These are phyloP conservation scores for Champsocephalus esox DNA, from an alignment of 2,797 vertebrate species.

Conservation along the genomic window DNA sequence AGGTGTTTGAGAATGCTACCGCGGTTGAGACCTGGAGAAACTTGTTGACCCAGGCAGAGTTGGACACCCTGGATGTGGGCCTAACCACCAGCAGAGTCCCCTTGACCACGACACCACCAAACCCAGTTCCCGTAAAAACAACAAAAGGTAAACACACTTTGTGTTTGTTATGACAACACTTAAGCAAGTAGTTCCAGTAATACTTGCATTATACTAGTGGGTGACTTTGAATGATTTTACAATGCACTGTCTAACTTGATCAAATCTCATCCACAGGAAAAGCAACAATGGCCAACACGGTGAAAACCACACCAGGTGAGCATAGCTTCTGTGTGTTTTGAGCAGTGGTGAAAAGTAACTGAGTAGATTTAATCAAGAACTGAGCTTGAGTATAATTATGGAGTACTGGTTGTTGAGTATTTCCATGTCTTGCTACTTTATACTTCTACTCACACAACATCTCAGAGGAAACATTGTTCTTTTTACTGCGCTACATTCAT, in stretches of 20 bases:
- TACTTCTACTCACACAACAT: no score
- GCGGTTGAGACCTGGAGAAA: slow-evolving; percentile 66
- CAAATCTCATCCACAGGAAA: slow-evolving; percentile 18
- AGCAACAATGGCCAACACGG: background rate
- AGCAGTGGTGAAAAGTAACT: no score
- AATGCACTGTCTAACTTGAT: background rate
- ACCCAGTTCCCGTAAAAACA: background rate
- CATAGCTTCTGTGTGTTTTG: no score
- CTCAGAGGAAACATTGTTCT: no score
- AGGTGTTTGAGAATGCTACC: slow-evolving; percentile 72
- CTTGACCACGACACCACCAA: background rate
- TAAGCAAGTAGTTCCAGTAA: background rate
- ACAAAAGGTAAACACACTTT: slow-evolving; percentile 15
- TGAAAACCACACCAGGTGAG: slow-evolving; percentile 11
- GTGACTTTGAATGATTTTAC: no score
- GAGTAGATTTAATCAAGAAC: no score
- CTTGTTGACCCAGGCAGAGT: slow-evolving; percentile 58
- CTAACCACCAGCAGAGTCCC: slow-evolving; percentile 28
- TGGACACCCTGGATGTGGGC: slow-evolving; percentile 58
- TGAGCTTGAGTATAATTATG: no score
- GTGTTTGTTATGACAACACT: background rate
- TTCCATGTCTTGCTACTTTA: no score
- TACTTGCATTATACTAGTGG: background rate
- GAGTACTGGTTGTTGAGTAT: no score
- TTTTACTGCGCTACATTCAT: no score